These are phyloP conservation scores for Otolemur garnettii DNA, from an alignment of 2,113 vertebrate species.

Conservation along the genomic window DNA sequence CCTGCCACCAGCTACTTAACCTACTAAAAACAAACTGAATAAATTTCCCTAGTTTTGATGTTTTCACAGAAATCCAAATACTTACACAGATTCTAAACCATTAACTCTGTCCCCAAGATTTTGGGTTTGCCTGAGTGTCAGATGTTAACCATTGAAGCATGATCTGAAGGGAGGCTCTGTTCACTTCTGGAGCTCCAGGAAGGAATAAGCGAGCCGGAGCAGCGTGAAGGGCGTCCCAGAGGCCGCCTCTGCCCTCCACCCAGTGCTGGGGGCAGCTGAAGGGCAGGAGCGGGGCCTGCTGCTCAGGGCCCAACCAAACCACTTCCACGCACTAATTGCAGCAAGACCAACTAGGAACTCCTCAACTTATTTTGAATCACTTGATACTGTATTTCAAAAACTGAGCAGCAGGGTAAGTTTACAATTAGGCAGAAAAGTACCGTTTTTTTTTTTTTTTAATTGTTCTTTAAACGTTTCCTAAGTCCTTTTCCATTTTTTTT, in stretches of 20 bases:
- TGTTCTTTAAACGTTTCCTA: neutral
- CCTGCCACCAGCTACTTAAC: slow-evolving; percentile 30
- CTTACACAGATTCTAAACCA: neutral
- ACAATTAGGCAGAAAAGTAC: neutral
- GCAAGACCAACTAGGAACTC: neutral
- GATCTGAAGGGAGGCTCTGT: neutral
- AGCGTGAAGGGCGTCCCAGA: neutral
- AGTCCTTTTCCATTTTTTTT: neutral
- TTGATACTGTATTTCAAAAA: neutral
- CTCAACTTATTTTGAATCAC: neutral
- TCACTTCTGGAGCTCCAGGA: neutral
- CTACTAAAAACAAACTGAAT: neutral
- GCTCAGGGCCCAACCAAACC: neutral
- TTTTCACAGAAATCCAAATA: neutral
- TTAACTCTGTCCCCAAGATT: neutral
- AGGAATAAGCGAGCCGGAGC: neutral
- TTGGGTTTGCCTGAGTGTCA: slow-evolving; percentile 52
- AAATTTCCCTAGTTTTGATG: slow-evolving; percentile 24
- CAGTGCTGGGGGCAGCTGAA: neutral
- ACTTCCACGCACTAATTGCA: neutral
- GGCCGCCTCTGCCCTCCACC: neutral
- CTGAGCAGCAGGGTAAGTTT: neutral
- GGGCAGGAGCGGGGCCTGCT: fast-evolving
- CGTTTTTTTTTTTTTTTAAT: neutral
- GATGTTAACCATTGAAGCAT: neutral